Evolutionary conservation across 1,140 invertebrate genomes (phyloP).

Genomic region (Epicauta chinensis): DNA sequence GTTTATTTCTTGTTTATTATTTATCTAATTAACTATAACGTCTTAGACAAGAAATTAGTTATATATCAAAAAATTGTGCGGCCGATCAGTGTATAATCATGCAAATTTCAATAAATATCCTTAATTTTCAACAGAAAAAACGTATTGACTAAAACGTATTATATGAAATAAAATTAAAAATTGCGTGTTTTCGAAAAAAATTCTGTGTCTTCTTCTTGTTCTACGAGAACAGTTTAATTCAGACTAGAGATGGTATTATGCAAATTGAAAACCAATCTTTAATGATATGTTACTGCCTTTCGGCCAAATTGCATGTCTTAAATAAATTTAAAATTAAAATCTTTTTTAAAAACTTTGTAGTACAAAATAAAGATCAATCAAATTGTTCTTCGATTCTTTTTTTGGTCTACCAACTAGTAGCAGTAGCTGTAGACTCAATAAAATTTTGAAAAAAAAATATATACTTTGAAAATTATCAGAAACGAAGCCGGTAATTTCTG

Average conservation of each 20-base stretch:
- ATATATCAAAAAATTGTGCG: too few relatives aligned
- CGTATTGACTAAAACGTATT: background rate
- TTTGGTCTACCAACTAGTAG: too few relatives aligned
- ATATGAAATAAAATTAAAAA: too few relatives aligned
- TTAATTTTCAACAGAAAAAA: conserved; percentile 7
- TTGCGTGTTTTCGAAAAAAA: conserved; percentile 13
- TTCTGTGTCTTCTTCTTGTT: conserved; percentile 4
- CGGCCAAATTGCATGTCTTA: conserved; percentile 6
- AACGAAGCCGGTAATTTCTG: too few relatives aligned
- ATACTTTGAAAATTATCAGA: background rate
- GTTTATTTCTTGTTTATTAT: background rate
- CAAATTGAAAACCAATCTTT: conserved; percentile 16
- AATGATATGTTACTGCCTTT: conserved; percentile 8
- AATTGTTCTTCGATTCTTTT: too few relatives aligned
- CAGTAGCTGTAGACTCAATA: background rate
- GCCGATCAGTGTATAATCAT: conserved; percentile 7
- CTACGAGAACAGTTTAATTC: conserved; percentile 12
- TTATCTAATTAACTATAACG: background rate
- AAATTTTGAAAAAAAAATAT: background rate
- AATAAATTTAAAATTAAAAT: background rate
- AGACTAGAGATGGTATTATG: conserved; percentile 14
- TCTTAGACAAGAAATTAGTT: too few relatives aligned
- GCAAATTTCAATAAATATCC: conserved; percentile 10
- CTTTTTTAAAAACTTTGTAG: too few relatives aligned
- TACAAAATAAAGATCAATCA: too few relatives aligned